Evolutionary conservation across 2,113 vertebrate species (phyloP).

Genomic region (Psilopsiagon aymara): DNA sequence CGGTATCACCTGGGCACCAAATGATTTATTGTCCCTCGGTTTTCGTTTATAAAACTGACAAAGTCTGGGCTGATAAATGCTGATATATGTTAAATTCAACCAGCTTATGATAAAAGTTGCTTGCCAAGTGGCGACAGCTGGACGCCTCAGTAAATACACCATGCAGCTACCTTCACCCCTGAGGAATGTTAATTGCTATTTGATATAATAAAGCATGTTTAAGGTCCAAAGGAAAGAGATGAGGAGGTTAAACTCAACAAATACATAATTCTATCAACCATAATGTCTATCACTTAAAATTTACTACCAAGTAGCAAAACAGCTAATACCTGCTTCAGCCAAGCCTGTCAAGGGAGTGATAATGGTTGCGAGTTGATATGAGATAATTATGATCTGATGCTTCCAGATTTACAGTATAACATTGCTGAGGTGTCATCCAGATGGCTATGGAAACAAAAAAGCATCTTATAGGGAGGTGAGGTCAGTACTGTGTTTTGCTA

Average conservation of each 20-base stretch:
- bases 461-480: not conserved
- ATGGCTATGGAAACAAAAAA: not conserved
- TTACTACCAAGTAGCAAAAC: not conserved
- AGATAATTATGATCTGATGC: not conserved
- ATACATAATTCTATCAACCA: not conserved
- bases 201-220: slow-evolving; percentile 71
- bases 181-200: slow-evolving; percentile 81
- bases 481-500: not conserved
- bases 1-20: slow-evolving; percentile 17
- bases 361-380: not conserved
- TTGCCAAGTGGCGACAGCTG: slow-evolving; percentile 83
- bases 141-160: slow-evolving; percentile 78
- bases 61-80: slow-evolving; percentile 79
- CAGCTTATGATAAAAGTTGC: slow-evolving; percentile 81
- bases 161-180: slow-evolving; percentile 74
- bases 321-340: not conserved
- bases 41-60: slow-evolving; percentile 84
- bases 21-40: slow-evolving; percentile 74
- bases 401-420: not conserved
- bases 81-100: slow-evolving; percentile 83
- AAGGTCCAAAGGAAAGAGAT: slow-evolving; percentile 65
- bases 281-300: not conserved
- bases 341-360: not conserved
- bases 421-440: not conserved
- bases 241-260: not conserved